These are phyloP conservation scores for Ricordea florida DNA, from an alignment of 92 coral and sea anemone genomes.

Conservation along the genomic window DNA sequence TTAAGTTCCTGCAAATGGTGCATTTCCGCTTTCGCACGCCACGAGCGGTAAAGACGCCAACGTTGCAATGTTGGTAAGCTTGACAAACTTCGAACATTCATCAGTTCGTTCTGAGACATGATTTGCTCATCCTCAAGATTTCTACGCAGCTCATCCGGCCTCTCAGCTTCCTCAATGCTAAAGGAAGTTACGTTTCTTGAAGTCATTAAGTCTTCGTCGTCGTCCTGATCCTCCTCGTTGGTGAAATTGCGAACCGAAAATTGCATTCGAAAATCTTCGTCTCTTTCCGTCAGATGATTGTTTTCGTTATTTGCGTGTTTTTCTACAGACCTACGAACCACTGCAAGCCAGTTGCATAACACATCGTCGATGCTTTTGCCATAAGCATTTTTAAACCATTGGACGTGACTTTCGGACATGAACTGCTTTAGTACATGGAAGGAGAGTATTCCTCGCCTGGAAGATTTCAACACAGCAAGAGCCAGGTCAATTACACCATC, in stretches of 20 bases:
- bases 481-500: slow-evolving; percentile 4
- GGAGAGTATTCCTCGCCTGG: slow-evolving; percentile 37
- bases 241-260: slow-evolving; percentile 7
- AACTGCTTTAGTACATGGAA: background rate
- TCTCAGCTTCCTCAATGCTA: background rate
- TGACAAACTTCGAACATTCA: background rate
- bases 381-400: slow-evolving; percentile 44
- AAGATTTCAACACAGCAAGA: slow-evolving; percentile 1
- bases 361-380: background rate
- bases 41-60: slow-evolving; percentile 80
- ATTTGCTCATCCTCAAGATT: background rate
- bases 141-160: background rate
- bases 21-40: slow-evolving; percentile 69
- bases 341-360: slow-evolving; percentile 31
- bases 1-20: slow-evolving; percentile 36
- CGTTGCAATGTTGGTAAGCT: slow-evolving; percentile 6
- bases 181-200: background rate
- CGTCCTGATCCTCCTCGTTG: slow-evolving; percentile 30
- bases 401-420: slow-evolving; percentile 23
- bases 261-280: slow-evolving; percentile 40
- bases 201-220: background rate
- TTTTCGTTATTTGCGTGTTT: background rate
- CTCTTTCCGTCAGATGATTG: background rate
- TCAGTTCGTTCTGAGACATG: slow-evolving; percentile 15
- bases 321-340: background rate